Conservation (phyloP, 2,888 invertebrate genomes). For the Euproctis similis region DNA sequence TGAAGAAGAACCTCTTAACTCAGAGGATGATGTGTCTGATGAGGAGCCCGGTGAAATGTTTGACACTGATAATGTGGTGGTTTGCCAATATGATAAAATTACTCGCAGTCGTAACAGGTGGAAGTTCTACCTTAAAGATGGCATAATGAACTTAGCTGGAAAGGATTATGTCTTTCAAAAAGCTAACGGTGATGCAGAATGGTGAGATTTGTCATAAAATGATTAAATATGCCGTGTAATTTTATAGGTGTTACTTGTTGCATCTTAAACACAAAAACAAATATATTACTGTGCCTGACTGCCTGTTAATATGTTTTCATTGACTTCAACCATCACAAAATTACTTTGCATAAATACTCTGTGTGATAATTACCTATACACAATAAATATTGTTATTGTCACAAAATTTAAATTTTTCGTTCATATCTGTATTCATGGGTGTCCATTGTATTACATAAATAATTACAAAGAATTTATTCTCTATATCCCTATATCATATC, state of each 20-base stretch:
- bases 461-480: no score
- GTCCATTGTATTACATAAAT: no score
- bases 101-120: constrained; percentile 98
- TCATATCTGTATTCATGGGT: no score
- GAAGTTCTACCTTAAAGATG: constrained; percentile 99
- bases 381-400: no score
- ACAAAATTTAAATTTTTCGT: no score
- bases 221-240: constrained; percentile 48
- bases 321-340: constrained; percentile 16
- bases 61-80: constrained; percentile 99
- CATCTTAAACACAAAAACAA: constrained; percentile 26
- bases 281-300: constrained; percentile 2
- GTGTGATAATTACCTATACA: background rate
- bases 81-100: constrained; percentile 99
- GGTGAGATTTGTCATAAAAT: constrained; percentile 78
- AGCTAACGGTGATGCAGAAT: constrained; percentile 99
- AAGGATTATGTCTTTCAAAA: constrained; percentile 99
- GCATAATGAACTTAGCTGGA: constrained; percentile 98
- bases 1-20: constrained; percentile 93
- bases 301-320: constrained; percentile 1
- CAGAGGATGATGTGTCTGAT: constrained; percentile 97
- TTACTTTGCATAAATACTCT: background rate
- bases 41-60: constrained; percentile 96
- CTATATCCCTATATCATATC: no score
- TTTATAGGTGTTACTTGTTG: constrained; percentile 49